A percentile compares a stretch with the other conserved stretches of the same genome.
phyloP scores from a whole-genome alignment of 2,797 vertebrate genomes.

The Apodemus agrarius region DNA sequence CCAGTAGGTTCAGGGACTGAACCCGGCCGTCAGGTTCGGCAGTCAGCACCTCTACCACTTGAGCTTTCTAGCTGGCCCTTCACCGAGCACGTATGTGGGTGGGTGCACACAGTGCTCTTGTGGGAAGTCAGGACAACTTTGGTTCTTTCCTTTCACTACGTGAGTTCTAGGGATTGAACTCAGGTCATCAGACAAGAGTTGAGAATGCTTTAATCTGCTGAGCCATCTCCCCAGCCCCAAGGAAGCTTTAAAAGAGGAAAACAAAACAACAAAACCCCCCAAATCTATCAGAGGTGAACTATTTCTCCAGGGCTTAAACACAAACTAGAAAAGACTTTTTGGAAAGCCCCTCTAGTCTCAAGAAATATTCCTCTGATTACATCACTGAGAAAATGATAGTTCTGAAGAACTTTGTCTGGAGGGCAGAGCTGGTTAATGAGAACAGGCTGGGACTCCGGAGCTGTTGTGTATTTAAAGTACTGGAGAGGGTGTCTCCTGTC shows the following conservation, averaged over 20 bases:
- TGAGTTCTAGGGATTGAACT: background rate
- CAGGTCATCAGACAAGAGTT: background rate
- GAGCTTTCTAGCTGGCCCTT: background rate
- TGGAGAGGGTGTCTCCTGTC: constrained; percentile 19
- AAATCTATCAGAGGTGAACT: constrained; percentile 28
- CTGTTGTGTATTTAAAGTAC: constrained; percentile 22
- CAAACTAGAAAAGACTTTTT: constrained; percentile 56
- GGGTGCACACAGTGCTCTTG: background rate
- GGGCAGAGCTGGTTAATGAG: constrained; percentile 18
- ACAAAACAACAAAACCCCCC: background rate
- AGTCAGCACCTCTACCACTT: too few relatives aligned
- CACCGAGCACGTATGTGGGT: background rate
- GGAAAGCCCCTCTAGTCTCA: background rate
- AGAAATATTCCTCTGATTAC: constrained; percentile 10
- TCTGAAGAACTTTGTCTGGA: constrained; percentile 26
- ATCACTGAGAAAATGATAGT: constrained; percentile 32
- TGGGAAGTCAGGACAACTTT: background rate
- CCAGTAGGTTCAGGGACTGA: background rate
- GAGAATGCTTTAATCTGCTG: background rate
- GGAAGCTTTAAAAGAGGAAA: background rate
- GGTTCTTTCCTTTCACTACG: background rate
- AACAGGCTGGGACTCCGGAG: background rate
- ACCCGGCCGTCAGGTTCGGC: background rate
- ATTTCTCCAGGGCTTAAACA: constrained; percentile 36
- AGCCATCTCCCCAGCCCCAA: background rate